Conservation (phyloP, 2,797 vertebrate species). For the Varecia variegata region DNA sequence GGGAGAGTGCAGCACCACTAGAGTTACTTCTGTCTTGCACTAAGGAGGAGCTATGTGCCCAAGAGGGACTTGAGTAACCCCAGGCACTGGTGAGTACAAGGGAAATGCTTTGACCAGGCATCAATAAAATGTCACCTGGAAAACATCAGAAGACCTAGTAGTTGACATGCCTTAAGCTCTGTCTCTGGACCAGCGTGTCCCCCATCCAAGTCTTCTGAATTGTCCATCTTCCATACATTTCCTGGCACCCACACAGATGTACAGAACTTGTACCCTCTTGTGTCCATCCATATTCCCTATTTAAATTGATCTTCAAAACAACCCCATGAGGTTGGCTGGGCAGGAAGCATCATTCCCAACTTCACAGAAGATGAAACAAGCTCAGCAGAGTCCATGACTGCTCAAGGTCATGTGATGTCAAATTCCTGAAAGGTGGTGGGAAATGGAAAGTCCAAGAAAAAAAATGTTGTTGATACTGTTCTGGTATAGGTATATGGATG, state of each 20-base stretch:
- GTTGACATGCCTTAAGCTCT: background rate
- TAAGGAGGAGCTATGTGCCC: background rate
- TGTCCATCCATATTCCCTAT: background rate
- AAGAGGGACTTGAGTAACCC: background rate
- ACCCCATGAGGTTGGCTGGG: background rate
- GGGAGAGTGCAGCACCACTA: background rate
- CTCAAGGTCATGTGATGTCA: background rate
- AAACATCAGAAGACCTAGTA: background rate
- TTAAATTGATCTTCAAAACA: background rate
- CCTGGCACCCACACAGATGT: background rate
- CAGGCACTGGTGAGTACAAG: background rate
- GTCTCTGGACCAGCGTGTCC: background rate
- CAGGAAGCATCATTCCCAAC: background rate
- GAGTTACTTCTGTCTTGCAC: background rate
- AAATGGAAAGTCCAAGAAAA: background rate
- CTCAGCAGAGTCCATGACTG: background rate
- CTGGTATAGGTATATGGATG: background rate
- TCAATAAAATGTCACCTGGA: background rate
- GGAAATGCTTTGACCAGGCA: background rate
- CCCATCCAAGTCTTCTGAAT: background rate
- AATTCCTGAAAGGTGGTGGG: background rate
- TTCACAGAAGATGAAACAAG: background rate
- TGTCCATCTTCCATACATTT: background rate
- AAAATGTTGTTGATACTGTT: background rate
- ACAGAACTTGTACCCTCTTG: background rate